Base-by-base conservation (phyloP, 1,140 invertebrate species). In the Drosophila paulistorum region DNA sequence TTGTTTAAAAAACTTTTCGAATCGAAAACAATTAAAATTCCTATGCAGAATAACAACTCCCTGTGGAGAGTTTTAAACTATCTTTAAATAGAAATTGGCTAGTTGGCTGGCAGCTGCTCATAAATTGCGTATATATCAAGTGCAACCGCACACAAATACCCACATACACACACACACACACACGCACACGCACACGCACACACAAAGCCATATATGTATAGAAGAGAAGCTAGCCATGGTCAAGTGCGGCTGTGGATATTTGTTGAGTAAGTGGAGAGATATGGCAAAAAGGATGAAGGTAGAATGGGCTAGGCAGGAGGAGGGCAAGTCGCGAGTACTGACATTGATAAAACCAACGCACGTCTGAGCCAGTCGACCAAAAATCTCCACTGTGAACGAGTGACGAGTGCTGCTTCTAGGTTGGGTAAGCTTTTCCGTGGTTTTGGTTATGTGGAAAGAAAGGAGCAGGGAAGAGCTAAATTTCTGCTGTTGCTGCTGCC, bases 211-310 rank as follows among this genome's bases (percentile, higher is more conserved):
- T 30, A 48, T 5, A 30, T 30, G 6, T 30, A 30, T 30, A 30
- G 9, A 48, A 14, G 0, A 71, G 51, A 58, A 66, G 35, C 64
- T 74, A 54, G 63, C 65, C 57, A 70, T 73, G 81, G 81, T 85
- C 74, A 85, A 84, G 58, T 73, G 66, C 57, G 55, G 54, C 35
- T 68, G 54, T 48, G 37, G 58, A 39, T 48, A 30, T 62, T 45
- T 42, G 20, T 55, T 14, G 26, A 37, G 30, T 10, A 41, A 58
- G 62, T 42, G 23, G 14, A 37, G 10, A 37, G 9, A 23, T 42
- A 14, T 5, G 59, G 51, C 39, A 26, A 26, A 26, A 10, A n/a
- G 37, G 7, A 9, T 3, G 63, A 30, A 11, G n/a, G 13, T 4
- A 42, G 41, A 7, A 42, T 26, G 35, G 17, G 48, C 17, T 23